Base-by-base conservation (phyloP, 2,113 vertebrate species). In the Eclectus roratus region DNA sequence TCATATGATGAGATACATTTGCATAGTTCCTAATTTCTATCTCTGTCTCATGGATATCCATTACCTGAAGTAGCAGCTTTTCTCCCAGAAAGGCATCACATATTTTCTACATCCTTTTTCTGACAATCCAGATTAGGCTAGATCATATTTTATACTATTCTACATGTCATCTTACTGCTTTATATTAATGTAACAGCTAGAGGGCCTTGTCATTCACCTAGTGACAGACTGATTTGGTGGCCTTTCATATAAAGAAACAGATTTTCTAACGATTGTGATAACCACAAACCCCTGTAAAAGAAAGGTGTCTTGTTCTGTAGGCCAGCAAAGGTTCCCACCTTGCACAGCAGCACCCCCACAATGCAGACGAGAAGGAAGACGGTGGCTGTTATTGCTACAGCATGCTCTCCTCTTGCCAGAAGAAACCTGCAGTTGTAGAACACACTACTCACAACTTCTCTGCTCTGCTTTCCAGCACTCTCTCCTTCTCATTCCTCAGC, bases 321-420 rank as follows among this genome's bases (percentile, higher is more conserved):
- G n/a, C 7, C n/a, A 77, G 46, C 31, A 73, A 76, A 55, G 3
- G 27, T 21, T 89, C 33, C 24, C 58, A 46, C 20, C 24, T 72
- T 39, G 31, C 33, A 43, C 47, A 87, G n/a, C 2, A 0, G 39
- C n/a, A 70, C 2, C 3, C 9, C 6, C 10, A 37, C 11, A 19
- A 71, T 2, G 19, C 56, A 83, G 58, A 92, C 28, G 71, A 79
- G 21, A 39, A 47, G 27, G 63, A 71, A 28, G 78, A 23, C 46
- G 41, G 68, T 13, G 21, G 31, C 13, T 79, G 27, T 15, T 72
- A 33, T 1, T 50, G 13, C 68, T 53, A 53, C 10, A 47, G 19
- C 11, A 3, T 10, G 20, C 10, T 90, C 41, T 28, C 7, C 44
- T 79, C 24, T 55, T 44, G 23, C 20, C 49, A 72, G 58, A 73